Conservation (phyloP, 2,797 vertebrate species). For the Betta splendens region DNA sequence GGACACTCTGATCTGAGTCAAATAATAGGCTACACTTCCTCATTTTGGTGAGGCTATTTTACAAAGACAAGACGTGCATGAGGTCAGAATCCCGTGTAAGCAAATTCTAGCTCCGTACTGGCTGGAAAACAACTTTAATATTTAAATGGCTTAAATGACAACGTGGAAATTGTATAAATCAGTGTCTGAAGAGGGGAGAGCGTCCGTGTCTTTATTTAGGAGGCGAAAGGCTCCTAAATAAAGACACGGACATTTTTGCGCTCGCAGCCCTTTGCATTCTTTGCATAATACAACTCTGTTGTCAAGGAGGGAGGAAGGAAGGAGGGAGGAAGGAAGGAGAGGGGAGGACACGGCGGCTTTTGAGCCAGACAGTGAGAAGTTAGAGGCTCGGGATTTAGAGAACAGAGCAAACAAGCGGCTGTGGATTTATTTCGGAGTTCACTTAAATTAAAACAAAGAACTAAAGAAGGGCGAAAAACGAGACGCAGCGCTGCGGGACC, state of each 20-base stretch:
- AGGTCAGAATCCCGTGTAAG: constrained; percentile 9
- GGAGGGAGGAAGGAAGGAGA: constrained; percentile 43
- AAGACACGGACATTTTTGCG: constrained; percentile 28
- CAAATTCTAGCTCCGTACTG: neutral
- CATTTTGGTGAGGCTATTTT: constrained; percentile 15
- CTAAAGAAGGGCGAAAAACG: neutral
- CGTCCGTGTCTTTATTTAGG: no score
- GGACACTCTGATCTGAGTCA: constrained; percentile 3
- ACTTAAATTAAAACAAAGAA: neutral
- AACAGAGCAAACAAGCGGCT: constrained; percentile 2
- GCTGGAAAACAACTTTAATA: constrained; percentile 27
- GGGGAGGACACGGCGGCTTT: constrained; percentile 52
- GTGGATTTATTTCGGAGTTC: neutral
- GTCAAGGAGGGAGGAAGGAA: constrained; percentile 55
- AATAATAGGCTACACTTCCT: neutral
- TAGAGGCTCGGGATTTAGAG: constrained; percentile 31
- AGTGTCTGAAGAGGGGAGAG: neutral
- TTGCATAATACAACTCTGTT: constrained; percentile 67
- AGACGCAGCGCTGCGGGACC: neutral
- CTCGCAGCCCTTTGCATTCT: constrained; percentile 61
- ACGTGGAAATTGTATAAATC: constrained; percentile 1
- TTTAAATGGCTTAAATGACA: constrained; percentile 14
- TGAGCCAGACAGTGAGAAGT: constrained; percentile 40
- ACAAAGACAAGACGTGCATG: neutral
- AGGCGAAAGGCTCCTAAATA: constrained; percentile 2